These are phyloP conservation scores for Dromaius novaehollandiae DNA, from an alignment of 2,113 vertebrate species.

Conservation along the genomic window DNA sequence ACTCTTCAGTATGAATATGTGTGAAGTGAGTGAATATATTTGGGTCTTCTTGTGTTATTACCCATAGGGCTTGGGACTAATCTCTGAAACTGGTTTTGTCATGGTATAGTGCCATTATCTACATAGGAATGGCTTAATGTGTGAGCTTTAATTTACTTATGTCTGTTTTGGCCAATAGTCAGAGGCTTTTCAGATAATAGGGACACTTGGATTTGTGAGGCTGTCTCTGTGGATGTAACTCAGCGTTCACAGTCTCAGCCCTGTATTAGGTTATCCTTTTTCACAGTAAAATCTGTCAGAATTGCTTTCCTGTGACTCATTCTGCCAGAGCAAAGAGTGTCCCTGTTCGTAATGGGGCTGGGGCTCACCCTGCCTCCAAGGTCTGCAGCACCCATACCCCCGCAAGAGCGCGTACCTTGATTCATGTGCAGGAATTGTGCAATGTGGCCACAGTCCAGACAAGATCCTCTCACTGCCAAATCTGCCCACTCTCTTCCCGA, in stretches of 20 bases:
- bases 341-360: background rate
- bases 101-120: background rate
- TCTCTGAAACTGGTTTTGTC: background rate
- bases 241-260: background rate
- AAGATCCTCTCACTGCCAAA: background rate
- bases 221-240: background rate
- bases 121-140: background rate
- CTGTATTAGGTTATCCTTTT: background rate
- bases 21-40: background rate
- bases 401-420: background rate
- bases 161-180: background rate
- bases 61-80: background rate
- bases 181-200: background rate
- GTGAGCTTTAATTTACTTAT: constrained; percentile 19
- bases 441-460: background rate
- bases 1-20: background rate
- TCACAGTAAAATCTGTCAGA: background rate
- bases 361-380: background rate
- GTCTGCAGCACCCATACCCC: background rate
- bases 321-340: background rate
- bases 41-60: background rate
- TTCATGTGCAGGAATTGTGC: rapidly evolving
- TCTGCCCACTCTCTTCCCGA: background rate
- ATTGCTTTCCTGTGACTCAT: background rate
- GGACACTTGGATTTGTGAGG: background rate